Percentiles rank a stretch among this genome's conserved stretches.
phyloP scores from a whole-genome alignment of 2,113 vertebrate species.

The Elaphurus davidianus region DNA sequence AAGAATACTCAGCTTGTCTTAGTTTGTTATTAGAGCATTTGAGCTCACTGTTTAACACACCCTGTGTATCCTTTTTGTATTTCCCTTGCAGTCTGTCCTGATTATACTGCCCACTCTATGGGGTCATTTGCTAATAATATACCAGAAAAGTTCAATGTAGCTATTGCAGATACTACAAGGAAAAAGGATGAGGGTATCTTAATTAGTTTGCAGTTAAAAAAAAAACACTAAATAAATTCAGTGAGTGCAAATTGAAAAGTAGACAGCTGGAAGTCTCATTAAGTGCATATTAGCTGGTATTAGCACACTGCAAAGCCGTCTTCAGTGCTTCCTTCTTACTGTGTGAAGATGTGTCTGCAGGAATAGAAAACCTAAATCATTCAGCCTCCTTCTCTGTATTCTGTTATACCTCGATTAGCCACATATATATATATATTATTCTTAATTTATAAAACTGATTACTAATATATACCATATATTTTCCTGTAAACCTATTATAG shows the following conservation, averaged over 20 bases:
- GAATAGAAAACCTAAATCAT: neutral
- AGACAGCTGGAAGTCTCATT: conserved; percentile 43
- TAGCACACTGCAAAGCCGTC: neutral
- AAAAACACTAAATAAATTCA: neutral
- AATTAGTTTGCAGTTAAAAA: conserved; percentile 50
- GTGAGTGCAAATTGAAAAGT: conserved; percentile 45
- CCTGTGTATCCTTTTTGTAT: neutral
- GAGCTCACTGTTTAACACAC: neutral
- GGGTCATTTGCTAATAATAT: neutral
- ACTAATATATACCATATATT: neutral
- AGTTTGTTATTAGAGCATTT: neutral
- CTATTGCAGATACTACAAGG: neutral
- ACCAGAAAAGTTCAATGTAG: neutral
- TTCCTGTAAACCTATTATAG: neutral
- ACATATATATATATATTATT: neutral
- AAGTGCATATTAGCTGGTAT: conserved; percentile 51
- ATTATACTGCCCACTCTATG: neutral
- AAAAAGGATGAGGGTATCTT: conserved; percentile 37
- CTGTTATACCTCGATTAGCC: neutral
- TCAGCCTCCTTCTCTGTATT: neutral
- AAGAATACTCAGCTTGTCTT: neutral
- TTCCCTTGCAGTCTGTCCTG: neutral
- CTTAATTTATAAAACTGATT: neutral
- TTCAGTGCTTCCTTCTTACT: neutral
- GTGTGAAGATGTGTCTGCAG: neutral